Conservation (phyloP, 2,888 invertebrate species). For the Ectropis crepuscularia region DNA sequence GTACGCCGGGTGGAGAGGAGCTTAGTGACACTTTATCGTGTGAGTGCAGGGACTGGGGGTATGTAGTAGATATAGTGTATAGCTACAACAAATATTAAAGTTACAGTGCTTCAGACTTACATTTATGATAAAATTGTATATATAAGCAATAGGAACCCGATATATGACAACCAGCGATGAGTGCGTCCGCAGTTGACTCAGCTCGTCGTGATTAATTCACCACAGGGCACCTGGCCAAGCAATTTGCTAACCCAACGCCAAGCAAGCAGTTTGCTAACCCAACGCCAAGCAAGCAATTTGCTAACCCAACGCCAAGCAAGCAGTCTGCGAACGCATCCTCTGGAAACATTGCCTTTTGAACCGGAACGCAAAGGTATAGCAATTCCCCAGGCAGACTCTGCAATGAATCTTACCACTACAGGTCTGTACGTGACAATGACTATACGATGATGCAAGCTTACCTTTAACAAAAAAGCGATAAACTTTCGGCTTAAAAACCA, state of each 20-base stretch:
- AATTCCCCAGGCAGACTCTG: too few relatives aligned
- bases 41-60: neutral
- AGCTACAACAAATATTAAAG: neutral
- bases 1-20: constrained; percentile 3
- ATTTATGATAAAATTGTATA: neutral
- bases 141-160: too few relatives aligned
- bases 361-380: too few relatives aligned
- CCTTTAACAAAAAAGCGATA: too few relatives aligned
- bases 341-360: neutral
- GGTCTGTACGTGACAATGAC: too few relatives aligned
- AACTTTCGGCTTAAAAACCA: too few relatives aligned
- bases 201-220: constrained; percentile 67
- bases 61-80: neutral
- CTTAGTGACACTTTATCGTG: constrained; percentile 15
- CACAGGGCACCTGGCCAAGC: constrained; percentile 57
- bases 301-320: constrained; percentile 44
- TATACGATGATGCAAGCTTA: too few relatives aligned
- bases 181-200: constrained; percentile 58
- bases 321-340: too few relatives aligned
- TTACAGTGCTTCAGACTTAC: neutral
- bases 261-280: constrained; percentile 33
- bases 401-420: too few relatives aligned
- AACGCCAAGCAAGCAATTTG: too few relatives aligned
- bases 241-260: constrained; percentile 57
- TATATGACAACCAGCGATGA: constrained; percentile 33